Base-by-base conservation (phyloP, 2,797 vertebrate species). In the Falco biarmicus region DNA sequence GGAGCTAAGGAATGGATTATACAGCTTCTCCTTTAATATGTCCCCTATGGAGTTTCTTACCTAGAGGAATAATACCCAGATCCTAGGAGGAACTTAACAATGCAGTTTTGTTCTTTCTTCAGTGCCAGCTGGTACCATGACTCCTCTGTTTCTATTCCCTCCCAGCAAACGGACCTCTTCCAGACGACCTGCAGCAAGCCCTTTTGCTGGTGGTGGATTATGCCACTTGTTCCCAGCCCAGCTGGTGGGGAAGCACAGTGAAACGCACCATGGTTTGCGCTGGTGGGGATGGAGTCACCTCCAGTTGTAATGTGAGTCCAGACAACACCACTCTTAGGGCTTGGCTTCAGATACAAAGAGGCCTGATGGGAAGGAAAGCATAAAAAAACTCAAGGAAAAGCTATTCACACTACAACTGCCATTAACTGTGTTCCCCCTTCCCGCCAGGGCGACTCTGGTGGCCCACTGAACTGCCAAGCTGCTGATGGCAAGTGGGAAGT, bases 221-320 rank as follows among this genome's bases (percentile, higher is more conserved):
- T 1, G 91, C 76, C 45, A 98, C 97, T 1, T 98, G 97, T 48
- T 98, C 97, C 57, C 9, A 63, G 15, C 1, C 70, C 1, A 81
- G 18, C 89, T 98, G 98, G 98, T 98, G 98, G 98, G 98, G 97
- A 50, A 90, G 41, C 10, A 11, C 15, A 0, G 97, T 98, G 84
- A 97, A 98, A 84, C 17, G 26, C 91, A 97, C 1, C 81, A 98
- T 98, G 97, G 34, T 98, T 45, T 98, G 98, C 0, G 97, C 97
- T 5, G 96, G 98, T 3, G 98, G 98, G 3, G 98, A 98, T 2
- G 98, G 98, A 13, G 14, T 95, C 29, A 97, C 6, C 84, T 97
- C 98, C 94, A 98, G 98, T 11, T 98, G 97, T n/a, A 96, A 93
- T 0, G 97, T 98, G 95, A 98, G 98, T 98, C 26, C 53, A 15